Evolutionary conservation across 2,888 invertebrate genomes (phyloP), one percentile per base, ranked within the genome.

Genomic region (Callyntrura guangdongensis): DNA sequence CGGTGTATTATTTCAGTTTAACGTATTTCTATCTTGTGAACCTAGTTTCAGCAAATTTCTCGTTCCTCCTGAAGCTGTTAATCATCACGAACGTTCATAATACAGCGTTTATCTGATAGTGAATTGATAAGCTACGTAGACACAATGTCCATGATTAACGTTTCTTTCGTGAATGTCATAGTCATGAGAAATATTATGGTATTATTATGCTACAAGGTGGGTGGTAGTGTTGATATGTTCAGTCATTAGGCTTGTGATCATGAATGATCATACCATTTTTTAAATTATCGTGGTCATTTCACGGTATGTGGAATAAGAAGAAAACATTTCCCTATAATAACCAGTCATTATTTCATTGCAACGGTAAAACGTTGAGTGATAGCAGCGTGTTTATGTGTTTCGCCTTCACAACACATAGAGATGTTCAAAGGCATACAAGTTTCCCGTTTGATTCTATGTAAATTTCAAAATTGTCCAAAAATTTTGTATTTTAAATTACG

Each of bases 101-200:
- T 74, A 74, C 12, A 49, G 47, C 20, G 20, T 74, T 74, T 49
- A 74, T 20, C 74, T 74, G 67, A 67, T 67, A 25, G 27, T 4
- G 36, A 6, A 36, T 36, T 6, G 74, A 74, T 74, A 49, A 74
- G 74, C 74, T n/a, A 49, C 6, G 20, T 49, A 25, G 9, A 12
- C 36, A 36, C 36, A 49, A 22, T 74, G 49, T 49, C 49, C 74
- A 49, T 74, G 74, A 47, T 82, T 17, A 64, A 82, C 47, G 22
- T 69, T n/a, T 27, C n/a, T 84, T 83, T 83, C 11, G 27, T 53
- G 69, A 84, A 84, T 84, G 84, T 47, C 69, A 69, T 69, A 64
- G 84, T 84, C 84, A 84, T 69, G 20, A 69, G 83, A 36, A 64
- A 64, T 8, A 36, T 4, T 12, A 14, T 14, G 20, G n/a, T 27